Evolutionary conservation across 2,113 vertebrate genomes (phyloP).

Genomic region (Pleuronectes platessa): DNA sequence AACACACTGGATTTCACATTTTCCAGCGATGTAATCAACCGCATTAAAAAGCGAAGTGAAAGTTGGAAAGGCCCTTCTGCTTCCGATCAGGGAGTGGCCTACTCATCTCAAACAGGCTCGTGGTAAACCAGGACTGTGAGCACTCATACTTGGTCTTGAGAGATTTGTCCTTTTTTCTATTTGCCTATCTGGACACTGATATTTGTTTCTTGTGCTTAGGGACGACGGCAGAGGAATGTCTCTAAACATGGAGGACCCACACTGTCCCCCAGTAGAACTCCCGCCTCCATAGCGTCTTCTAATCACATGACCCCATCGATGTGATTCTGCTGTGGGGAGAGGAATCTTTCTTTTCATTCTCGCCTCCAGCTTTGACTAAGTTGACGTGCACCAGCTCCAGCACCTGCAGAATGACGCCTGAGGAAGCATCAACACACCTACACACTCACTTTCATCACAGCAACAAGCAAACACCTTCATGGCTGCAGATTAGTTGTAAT

Average conservation of each 20-base stretch:
- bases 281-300: too few species aligned
- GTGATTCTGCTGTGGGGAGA: conserved; percentile 21
- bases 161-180: too few species aligned
- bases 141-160: too few species aligned
- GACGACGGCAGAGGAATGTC: neutral
- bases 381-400: conserved; percentile 32
- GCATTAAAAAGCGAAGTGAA: too few species aligned
- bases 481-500: neutral
- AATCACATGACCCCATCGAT: neutral
- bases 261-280: conserved; percentile 24
- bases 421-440: conserved; percentile 44
- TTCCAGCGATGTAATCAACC: too few species aligned
- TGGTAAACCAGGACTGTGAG: too few species aligned
- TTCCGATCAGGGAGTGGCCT: too few species aligned
- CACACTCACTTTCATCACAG: conserved; percentile 25
- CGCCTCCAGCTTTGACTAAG: conserved; percentile 38
- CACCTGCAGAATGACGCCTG: conserved; percentile 15
- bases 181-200: too few species aligned
- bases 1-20: neutral
- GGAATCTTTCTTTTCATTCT: conserved; percentile 34
- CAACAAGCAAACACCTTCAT: neutral
- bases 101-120: too few species aligned
- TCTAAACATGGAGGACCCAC: conserved; percentile 1
- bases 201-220: too few species aligned
- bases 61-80: too few species aligned